These are phyloP conservation scores for Melanerpes aurifrons DNA, from an alignment of 2,113 vertebrate species.

Conservation along the genomic window DNA sequence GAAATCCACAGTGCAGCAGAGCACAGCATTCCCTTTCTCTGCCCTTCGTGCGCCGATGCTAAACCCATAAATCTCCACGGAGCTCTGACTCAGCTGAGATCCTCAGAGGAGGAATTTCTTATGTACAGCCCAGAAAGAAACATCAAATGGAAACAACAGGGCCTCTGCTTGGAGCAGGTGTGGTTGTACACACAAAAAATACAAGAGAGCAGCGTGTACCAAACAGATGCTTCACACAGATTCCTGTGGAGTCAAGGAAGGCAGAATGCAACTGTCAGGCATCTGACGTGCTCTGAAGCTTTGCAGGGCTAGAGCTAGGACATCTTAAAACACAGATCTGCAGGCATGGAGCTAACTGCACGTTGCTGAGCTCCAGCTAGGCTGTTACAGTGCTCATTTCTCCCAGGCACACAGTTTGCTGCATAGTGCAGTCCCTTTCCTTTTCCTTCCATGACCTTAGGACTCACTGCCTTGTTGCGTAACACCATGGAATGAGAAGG, in stretches of 20 bases:
- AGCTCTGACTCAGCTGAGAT: neutral
- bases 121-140: neutral
- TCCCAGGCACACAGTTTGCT: neutral
- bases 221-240: neutral
- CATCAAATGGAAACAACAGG: neutral
- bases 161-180: neutral
- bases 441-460: neutral
- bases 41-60: neutral
- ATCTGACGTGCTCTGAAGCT: neutral
- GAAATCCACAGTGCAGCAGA: neutral
- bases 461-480: neutral
- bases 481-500: neutral
- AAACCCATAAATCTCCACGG: neutral
- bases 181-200: neutral
- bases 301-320: neutral
- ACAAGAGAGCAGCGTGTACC: neutral
- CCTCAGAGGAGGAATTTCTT: neutral
- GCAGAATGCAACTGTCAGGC: neutral
- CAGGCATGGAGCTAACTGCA: neutral
- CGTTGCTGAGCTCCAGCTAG: neutral
- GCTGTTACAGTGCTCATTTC: neutral
- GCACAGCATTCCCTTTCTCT: neutral
- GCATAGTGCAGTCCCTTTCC: neutral
- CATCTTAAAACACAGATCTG: slow-evolving; percentile 11
- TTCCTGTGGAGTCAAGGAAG: neutral